These are phyloP conservation scores for Natator depressus DNA, from an alignment of 2,113 vertebrate species.

Conservation along the genomic window DNA sequence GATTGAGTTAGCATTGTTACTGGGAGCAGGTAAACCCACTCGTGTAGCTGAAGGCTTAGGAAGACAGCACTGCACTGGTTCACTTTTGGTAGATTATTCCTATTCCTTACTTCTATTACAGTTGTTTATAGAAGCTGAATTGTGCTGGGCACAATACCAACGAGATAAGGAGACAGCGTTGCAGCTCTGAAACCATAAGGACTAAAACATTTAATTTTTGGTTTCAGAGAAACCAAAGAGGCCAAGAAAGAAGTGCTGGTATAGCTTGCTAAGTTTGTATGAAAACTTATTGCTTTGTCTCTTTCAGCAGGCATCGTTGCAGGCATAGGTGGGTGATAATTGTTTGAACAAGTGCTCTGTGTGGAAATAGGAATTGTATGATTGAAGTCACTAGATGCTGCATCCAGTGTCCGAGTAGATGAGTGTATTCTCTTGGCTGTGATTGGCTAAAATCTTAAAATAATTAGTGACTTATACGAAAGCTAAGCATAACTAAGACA, in stretches of 20 bases:
- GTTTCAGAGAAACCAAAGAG: neutral
- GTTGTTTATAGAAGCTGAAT: neutral
- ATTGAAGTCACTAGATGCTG: neutral
- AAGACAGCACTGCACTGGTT: neutral
- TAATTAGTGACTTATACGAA: neutral
- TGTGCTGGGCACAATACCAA: neutral
- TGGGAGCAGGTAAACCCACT: neutral
- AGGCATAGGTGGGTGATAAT: neutral
- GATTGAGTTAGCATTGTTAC: neutral
- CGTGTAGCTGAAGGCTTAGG: neutral
- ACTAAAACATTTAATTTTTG: neutral
- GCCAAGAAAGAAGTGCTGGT: neutral
- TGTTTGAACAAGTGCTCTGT: neutral
- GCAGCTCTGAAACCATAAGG: neutral
- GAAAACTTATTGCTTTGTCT: neutral
- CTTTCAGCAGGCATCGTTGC: neutral
- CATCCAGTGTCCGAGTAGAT: neutral
- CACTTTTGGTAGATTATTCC: neutral
- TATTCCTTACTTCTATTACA: neutral
- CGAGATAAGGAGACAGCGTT: accelerated
- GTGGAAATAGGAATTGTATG: neutral
- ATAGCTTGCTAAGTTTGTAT: neutral
- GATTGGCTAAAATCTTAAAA: neutral
- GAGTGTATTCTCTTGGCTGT: neutral
- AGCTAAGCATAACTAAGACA: neutral